Conservation (phyloP, 2,797 vertebrate genomes). For the Bucorvus abyssinicus region DNA sequence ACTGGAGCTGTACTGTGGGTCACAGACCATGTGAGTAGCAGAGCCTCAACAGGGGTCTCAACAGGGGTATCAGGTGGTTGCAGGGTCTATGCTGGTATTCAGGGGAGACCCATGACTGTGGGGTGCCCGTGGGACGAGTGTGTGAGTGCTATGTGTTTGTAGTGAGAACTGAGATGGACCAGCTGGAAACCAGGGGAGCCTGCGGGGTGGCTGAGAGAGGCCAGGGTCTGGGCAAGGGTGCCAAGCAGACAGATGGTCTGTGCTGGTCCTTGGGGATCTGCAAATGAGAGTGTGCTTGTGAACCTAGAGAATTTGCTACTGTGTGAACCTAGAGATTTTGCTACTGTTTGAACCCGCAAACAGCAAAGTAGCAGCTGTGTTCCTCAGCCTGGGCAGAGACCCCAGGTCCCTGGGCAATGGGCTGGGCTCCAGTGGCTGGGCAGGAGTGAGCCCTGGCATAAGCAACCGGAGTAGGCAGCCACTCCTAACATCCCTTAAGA, state of each 20-base stretch:
- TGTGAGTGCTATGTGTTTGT: background rate
- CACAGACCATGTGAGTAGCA: accelerated
- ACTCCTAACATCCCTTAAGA: background rate
- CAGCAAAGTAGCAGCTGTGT: background rate
- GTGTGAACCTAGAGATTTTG: background rate
- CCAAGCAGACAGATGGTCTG: background rate
- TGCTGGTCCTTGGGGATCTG: background rate
- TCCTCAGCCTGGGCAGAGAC: background rate
- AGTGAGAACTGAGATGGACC: background rate
- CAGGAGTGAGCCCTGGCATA: background rate
- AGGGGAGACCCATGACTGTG: accelerated
- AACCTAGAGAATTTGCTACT: background rate
- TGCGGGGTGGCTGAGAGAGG: accelerated
- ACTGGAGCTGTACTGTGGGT: accelerated
- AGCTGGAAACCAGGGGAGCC: accelerated
- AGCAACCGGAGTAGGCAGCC: background rate
- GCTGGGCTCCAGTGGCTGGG: accelerated
- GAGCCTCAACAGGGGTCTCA: background rate
- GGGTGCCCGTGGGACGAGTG: accelerated
- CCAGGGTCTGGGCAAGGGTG: background rate
- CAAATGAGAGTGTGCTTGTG: background rate
- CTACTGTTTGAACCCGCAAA: background rate
- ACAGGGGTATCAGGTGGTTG: accelerated
- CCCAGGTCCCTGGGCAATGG: too few species aligned
- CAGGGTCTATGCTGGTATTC: background rate